Evolutionary conservation across 2,797 vertebrate species (phyloP).

Genomic region (Enteromius argenteus): DNA sequence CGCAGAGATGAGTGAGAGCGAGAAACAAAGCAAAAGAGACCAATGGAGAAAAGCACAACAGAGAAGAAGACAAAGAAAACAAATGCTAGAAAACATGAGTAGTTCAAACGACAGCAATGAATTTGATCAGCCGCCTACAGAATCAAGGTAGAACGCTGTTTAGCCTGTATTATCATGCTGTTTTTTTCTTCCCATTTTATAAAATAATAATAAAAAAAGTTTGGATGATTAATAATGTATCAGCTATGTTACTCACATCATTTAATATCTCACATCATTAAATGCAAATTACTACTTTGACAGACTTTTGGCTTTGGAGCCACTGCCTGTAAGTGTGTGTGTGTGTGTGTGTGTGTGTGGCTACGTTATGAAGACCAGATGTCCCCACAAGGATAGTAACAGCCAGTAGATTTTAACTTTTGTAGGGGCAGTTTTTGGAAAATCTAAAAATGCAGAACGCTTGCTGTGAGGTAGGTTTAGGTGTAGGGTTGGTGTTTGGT

Average conservation of each 20-base stretch:
- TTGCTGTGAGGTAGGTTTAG: no score
- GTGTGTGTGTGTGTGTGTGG: not conserved
- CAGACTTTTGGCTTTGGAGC: not conserved
- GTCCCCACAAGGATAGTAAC: no score
- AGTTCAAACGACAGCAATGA: not conserved
- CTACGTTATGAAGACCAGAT: no score
- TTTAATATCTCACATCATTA: not conserved
- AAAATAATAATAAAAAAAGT: no score
- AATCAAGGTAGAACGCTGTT: not conserved
- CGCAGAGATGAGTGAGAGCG: constrained; percentile 5
- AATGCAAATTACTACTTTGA: not conserved
- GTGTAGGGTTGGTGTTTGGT: no score
- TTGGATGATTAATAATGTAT: no score
- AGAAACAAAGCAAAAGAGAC: constrained; percentile 40
- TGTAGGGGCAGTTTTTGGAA: no score
- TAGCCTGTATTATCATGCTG: not conserved
- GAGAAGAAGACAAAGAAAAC: constrained; percentile 5
- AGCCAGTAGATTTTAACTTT: no score
- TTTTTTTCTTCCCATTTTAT: not conserved
- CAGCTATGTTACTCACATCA: no score
- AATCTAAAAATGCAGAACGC: no score
- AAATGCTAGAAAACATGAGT: not conserved
- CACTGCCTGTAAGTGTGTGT: not conserved
- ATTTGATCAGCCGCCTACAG: not conserved
- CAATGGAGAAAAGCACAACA: constrained; percentile 18